Evolutionary conservation across 2,113 vertebrate genomes (phyloP).

Genomic region (Athene noctua): DNA sequence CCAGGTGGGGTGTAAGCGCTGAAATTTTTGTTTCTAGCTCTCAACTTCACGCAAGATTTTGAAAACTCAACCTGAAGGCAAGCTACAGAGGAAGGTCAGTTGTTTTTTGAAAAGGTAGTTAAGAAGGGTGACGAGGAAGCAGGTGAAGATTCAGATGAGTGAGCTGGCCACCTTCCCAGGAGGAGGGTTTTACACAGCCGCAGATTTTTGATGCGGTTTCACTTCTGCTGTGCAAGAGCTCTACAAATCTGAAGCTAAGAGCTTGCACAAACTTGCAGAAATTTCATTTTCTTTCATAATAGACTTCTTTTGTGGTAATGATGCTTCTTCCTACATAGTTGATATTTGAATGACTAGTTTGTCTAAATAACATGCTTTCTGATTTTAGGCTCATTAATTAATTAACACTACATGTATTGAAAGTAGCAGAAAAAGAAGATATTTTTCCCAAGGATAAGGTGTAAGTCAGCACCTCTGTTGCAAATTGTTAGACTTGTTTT

Average conservation of each 20-base stretch:
- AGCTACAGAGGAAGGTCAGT: background rate
- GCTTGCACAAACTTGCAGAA: no score
- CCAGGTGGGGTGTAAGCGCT: background rate
- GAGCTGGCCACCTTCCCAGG: background rate
- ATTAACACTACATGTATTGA: background rate
- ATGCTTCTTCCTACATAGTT: fast-evolving
- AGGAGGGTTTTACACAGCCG: background rate
- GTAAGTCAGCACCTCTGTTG: background rate
- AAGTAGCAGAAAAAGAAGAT: background rate
- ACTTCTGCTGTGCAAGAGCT: background rate
- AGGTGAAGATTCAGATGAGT: no score
- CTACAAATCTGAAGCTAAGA: background rate
- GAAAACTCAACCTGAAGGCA: background rate
- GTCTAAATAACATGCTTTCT: background rate
- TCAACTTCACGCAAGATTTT: background rate
- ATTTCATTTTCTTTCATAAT: background rate
- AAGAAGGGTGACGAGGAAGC: background rate
- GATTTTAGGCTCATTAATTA: background rate
- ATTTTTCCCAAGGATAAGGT: background rate
- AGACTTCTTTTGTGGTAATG: background rate
- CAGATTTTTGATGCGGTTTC: background rate
- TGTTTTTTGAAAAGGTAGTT: background rate
- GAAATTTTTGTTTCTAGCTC: background rate
- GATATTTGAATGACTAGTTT: background rate
- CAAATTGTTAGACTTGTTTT: background rate